phyloP scores from a whole-genome alignment of 2,888 invertebrate species.

The Platycheirus rosarum region DNA sequence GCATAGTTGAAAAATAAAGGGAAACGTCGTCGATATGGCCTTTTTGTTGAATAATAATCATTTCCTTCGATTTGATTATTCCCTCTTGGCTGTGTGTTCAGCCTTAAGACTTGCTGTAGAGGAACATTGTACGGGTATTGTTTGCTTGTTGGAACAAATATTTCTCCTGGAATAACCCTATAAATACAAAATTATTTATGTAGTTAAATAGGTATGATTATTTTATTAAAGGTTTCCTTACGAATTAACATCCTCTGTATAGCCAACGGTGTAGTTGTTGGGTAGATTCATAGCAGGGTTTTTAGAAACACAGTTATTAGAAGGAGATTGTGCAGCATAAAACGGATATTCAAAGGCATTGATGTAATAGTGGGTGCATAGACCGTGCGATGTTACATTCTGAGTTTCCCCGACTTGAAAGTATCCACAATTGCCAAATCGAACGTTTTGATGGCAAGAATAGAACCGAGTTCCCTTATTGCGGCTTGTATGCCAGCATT shows the following conservation, averaged over 20 bases:
- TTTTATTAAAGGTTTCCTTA: slow-evolving; percentile 75
- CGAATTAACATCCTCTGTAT: slow-evolving; percentile 78
- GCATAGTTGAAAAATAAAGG: slow-evolving; percentile 26
- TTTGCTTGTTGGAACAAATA: slow-evolving; percentile 79
- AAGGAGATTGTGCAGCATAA: slow-evolving; percentile 78
- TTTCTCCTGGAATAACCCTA: slow-evolving; percentile 77
- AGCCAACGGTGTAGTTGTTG: slow-evolving; percentile 80
- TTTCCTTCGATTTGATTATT: neutral
- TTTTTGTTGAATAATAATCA: too few relatives aligned
- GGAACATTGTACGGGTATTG: slow-evolving; percentile 81
- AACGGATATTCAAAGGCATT: slow-evolving; percentile 81
- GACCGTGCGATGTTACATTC: slow-evolving; percentile 77
- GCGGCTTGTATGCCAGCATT: slow-evolving; percentile 80
- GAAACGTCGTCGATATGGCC: slow-evolving; percentile 18
- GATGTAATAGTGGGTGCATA: slow-evolving; percentile 81
- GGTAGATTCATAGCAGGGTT: slow-evolving; percentile 77
- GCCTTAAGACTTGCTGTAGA: slow-evolving; percentile 13
- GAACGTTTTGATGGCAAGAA: slow-evolving; percentile 81
- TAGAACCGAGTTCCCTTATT: slow-evolving; percentile 80
- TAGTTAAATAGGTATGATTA: neutral
- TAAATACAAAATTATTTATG: neutral
- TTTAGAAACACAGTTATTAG: slow-evolving; percentile 76
- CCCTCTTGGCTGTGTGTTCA: slow-evolving; percentile 9
- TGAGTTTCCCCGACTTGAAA: slow-evolving; percentile 78
- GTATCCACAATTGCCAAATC: slow-evolving; percentile 80